Evolutionary conservation across 2,888 invertebrate species (phyloP).

Genomic region (Epistrophe eligans): DNA sequence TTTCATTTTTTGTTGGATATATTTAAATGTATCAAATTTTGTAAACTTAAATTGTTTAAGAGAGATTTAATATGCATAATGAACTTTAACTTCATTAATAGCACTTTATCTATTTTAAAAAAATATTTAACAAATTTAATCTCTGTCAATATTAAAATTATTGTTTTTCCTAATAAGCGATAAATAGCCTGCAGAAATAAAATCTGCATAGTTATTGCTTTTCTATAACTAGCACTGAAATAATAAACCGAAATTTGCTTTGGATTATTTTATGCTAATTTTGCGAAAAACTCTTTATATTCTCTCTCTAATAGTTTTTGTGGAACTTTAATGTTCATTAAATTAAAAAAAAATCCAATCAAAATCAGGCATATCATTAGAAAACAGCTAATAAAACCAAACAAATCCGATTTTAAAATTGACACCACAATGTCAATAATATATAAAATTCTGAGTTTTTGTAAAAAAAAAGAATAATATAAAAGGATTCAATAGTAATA

Average conservation of each 20-base stretch:
- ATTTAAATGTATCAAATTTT: too few relatives aligned
- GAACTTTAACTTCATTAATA: background rate
- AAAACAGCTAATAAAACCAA: background rate
- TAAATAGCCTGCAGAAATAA: background rate
- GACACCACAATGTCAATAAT: background rate
- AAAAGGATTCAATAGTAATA: conserved; percentile 19
- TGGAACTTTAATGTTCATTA: background rate
- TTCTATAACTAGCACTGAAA: background rate
- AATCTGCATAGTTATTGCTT: conserved; percentile 2
- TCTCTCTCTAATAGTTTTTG: background rate
- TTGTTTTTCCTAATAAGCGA: background rate
- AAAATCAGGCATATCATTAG: background rate
- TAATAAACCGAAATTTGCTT: background rate
- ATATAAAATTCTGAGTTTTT: background rate
- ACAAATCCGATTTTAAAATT: conserved; percentile 12
- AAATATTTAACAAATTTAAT: background rate
- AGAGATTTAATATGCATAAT: background rate
- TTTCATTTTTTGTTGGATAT: too few relatives aligned
- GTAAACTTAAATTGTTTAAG: background rate
- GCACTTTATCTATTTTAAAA: background rate
- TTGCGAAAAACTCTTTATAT: background rate
- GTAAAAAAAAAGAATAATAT: background rate
- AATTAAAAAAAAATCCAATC: background rate
- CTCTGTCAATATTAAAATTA: background rate
- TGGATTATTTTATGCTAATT: conserved; percentile 36